These are phyloP conservation scores for Venusia cambrica DNA, from an alignment of 2,888 invertebrate genomes.

Conservation along the genomic window DNA sequence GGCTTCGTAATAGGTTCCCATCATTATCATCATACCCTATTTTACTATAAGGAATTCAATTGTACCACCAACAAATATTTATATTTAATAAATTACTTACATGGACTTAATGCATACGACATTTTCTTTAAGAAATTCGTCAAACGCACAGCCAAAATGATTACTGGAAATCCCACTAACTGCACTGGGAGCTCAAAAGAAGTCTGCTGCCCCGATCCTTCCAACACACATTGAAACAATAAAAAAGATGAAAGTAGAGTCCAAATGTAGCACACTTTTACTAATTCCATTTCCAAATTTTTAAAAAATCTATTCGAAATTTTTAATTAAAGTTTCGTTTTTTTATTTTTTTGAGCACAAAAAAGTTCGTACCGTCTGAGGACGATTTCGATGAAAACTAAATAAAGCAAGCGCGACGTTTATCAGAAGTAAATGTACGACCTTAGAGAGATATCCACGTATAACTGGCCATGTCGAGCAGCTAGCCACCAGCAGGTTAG, in stretches of 20 bases:
- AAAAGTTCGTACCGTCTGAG: conserved; percentile 7
- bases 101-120: conserved; percentile 84
- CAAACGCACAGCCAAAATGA: conserved; percentile 88
- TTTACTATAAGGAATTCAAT: no score
- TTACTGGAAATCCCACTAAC: conserved; percentile 91
- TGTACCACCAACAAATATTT: no score
- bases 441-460: conserved; percentile 54
- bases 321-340: not conserved
- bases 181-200: conserved; percentile 86
- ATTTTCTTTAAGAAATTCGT: conserved; percentile 92
- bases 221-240: conserved; percentile 56
- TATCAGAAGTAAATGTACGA: conserved; percentile 47
- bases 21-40: no score
- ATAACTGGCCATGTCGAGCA: conserved; percentile 60
- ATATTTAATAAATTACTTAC: conserved; percentile 29
- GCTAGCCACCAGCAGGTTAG: conserved; percentile 37
- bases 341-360: conserved; percentile 5
- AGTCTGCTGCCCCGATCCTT: conserved; percentile 51
- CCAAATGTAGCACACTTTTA: conserved; percentile 61
- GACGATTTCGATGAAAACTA: conserved; percentile 2
- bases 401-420: conserved; percentile 10
- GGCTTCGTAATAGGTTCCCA: no score
- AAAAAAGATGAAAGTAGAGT: conserved; percentile 51
- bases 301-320: not conserved
- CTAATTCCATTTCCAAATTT: conserved; percentile 50